phyloP scores from a whole-genome alignment of 2,797 vertebrate genomes.

The Antennarius maculatus region DNA sequence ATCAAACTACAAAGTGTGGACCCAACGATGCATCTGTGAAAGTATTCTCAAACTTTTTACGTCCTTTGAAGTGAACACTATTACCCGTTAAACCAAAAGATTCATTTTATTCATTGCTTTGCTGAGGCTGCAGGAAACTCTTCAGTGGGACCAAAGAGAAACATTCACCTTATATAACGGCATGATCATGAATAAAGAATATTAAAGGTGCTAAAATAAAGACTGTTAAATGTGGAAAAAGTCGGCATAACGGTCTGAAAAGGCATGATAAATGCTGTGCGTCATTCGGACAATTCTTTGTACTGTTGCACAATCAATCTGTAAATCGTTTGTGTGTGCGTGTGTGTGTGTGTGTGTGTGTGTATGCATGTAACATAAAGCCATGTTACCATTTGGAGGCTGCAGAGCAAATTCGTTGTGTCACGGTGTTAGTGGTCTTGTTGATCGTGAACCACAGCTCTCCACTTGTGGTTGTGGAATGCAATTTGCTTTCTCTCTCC shows the following conservation, averaged over 20 bases:
- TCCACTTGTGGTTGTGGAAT: constrained; percentile 65
- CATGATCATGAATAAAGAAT: neutral
- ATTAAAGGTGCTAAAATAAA: constrained; percentile 6
- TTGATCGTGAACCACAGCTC: constrained; percentile 56
- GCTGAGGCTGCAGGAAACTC: constrained; percentile 6
- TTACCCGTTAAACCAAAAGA: constrained; percentile 9
- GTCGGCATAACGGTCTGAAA: constrained; percentile 41
- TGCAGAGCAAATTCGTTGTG: constrained; percentile 61
- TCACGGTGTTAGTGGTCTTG: constrained; percentile 66
- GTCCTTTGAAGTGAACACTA: constrained; percentile 10
- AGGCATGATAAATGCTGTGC: constrained; percentile 28
- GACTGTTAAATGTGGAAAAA: constrained; percentile 24
- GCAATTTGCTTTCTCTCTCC: constrained; percentile 38
- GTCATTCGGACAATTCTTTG: constrained; percentile 10
- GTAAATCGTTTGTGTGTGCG: neutral
- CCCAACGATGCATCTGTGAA: no score
- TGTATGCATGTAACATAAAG: constrained; percentile 51
- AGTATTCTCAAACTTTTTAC: no score
- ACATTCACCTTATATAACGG: constrained; percentile 11
- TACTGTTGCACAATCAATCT: constrained; percentile 7
- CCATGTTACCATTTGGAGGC: constrained; percentile 21
- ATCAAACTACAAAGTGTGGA: no score
- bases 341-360: constrained; percentile 1
- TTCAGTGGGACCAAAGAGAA: neutral
- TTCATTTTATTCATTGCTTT: constrained; percentile 23